Percentiles rank a stretch among this genome's conserved stretches.
These are phyloP conservation scores for Acanthis flammea DNA, from an alignment of 2,797 vertebrate species.

Conservation along the genomic window DNA sequence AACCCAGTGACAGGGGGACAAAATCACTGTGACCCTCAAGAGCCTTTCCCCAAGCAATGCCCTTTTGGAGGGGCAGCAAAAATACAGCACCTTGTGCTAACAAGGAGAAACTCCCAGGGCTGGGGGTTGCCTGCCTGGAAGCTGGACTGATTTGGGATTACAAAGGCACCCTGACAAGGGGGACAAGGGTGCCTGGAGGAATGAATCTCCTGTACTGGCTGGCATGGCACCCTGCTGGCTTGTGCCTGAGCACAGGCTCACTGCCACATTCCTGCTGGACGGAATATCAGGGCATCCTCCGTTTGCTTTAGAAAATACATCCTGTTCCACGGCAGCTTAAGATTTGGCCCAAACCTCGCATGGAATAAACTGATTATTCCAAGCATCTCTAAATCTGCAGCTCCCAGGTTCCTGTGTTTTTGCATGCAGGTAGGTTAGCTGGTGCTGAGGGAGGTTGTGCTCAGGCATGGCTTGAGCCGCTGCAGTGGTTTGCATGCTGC, in stretches of 20 bases:
- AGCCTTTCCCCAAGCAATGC: not conserved
- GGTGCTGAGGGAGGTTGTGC: not conserved
- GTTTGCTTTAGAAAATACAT: not conserved
- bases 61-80: not conserved
- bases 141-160: not conserved
- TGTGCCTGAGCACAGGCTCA: not conserved
- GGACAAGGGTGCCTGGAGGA: not conserved
- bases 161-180: accelerated
- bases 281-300: not conserved
- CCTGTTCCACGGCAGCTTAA: not conserved
- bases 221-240: not conserved
- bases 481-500: conserved; percentile 17
- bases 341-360: not conserved
- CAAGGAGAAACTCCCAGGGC: not conserved
- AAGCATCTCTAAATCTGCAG: not conserved
- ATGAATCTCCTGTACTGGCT: not conserved
- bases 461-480: not conserved
- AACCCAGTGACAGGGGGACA: not conserved
- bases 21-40: not conserved
- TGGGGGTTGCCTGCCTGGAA: not conserved
- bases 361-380: not conserved
- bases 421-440: not conserved
- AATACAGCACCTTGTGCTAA: not conserved
- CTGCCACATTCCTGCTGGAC: not conserved
- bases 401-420: not conserved